These are phyloP conservation scores for Seriola quinqueradiata DNA, from an alignment of 2,113 vertebrate genomes.

Conservation along the genomic window DNA sequence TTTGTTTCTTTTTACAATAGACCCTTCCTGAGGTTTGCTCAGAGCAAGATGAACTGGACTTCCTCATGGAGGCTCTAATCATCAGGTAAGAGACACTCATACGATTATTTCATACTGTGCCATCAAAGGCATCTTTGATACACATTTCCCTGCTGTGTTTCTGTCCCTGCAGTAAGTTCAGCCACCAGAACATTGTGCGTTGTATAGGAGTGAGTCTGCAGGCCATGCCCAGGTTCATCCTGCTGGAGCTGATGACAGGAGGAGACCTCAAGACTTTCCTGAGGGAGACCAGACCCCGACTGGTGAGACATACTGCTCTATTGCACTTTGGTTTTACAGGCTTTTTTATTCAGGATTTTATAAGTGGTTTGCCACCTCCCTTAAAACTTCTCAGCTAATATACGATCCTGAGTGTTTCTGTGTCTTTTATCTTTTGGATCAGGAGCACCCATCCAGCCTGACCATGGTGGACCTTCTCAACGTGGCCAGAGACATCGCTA, in stretches of 20 bases:
- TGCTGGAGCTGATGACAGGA: constrained; percentile 97
- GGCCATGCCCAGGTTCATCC: constrained; percentile 95
- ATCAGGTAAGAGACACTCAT: constrained; percentile 88
- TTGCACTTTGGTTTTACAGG: background rate
- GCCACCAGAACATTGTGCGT: constrained; percentile 98
- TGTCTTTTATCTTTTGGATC: constrained; percentile 52
- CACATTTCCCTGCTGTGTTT: background rate
- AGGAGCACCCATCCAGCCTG: constrained; percentile 95
- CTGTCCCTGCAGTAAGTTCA: constrained; percentile 92
- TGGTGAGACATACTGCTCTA: constrained; percentile 85
- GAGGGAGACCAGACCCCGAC: constrained; percentile 93
- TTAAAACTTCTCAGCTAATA: background rate
- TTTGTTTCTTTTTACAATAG: constrained; percentile 75
- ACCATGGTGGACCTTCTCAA: constrained; percentile 97
- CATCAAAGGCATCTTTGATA: background rate
- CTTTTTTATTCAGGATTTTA: too few relatives aligned
- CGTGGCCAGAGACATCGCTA: constrained; percentile 95
- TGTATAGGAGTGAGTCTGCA: constrained; percentile 97
- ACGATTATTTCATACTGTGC: background rate
- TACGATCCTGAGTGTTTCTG: background rate
- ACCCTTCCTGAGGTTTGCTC: constrained; percentile 98
- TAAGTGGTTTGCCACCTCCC: too few relatives aligned
- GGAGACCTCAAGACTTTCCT: constrained; percentile 98
- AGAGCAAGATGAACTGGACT: constrained; percentile 97
- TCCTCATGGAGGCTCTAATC: constrained; percentile 99